Evolutionary conservation across 2,113 vertebrate genomes (phyloP).

Genomic region (Columba livia): DNA sequence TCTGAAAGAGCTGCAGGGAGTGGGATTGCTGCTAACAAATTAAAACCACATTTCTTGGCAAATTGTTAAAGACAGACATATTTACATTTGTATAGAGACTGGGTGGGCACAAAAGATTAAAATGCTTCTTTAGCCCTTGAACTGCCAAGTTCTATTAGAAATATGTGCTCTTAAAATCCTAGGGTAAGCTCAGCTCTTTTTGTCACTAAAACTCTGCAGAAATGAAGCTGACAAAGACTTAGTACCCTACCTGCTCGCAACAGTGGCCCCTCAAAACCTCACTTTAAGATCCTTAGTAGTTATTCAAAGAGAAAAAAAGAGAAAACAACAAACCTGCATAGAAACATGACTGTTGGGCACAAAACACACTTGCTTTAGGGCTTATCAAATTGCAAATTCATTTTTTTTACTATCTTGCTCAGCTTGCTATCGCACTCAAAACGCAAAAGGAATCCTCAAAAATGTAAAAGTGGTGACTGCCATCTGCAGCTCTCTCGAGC

Average conservation of each 20-base stretch:
- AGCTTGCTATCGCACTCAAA: neutral
- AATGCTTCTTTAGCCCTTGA: constrained; percentile 71
- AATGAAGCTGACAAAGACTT: neutral
- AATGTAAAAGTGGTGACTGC: neutral
- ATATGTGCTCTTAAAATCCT: constrained; percentile 56
- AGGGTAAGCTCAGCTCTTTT: constrained; percentile 46
- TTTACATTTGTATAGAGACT: constrained; percentile 80
- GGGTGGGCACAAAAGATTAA: constrained; percentile 78
- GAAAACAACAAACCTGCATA: neutral
- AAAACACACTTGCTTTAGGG: neutral
- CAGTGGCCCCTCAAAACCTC: neutral
- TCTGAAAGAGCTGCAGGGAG: constrained; percentile 49
- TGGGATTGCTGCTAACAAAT: constrained; percentile 70
- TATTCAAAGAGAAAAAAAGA: neutral
- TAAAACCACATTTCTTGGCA: constrained; percentile 82
- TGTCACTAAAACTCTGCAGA: constrained; percentile 7
- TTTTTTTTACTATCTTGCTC: neutral
- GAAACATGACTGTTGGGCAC: neutral
- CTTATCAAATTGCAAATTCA: neutral
- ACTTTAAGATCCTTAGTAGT: neutral
- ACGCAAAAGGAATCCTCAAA: neutral
- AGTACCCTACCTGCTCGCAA: neutral
- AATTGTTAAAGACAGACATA: constrained; percentile 73
- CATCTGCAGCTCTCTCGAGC: neutral
- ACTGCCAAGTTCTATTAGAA: constrained; percentile 76